Base-by-base conservation (phyloP, 2,113 vertebrate species). In the Acinonyx jubatus region DNA sequence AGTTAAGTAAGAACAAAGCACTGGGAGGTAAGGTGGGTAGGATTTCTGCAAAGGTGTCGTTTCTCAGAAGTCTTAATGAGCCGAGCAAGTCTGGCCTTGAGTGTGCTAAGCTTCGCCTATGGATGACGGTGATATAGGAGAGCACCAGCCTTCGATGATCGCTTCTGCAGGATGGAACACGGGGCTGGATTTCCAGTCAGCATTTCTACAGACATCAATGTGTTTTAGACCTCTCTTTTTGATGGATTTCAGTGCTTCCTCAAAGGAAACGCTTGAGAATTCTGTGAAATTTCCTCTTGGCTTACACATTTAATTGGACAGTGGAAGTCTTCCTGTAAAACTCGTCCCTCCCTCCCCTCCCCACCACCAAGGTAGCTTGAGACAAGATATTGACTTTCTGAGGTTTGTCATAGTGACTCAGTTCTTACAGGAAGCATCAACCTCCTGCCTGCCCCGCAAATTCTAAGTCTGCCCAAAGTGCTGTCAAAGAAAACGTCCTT, bases 191-290 rank as follows among this genome's bases (percentile, higher is more conserved):
- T 79, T 97, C 86, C 94, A n/a, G 68, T 41, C 27, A 11, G 41
- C 4, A 1, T 50, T 19, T 48, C 21, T 33, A 0, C 38, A 65
- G 52, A 86, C 86, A 68, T 12, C 9, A 16, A 3, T n/a, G 78
- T 41, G 52, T 97, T 41, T 50, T 85, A 57, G 89, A 87, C 52
- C 14, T 74, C 41, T 88, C 55, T n/a, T 94, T 92, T 80, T 92
- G 92, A 95, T 92, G 50, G 57, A 50, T 93, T 80, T 65, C 33
- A 11, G 27, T 21, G 55, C 73, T 86, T 81, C 82, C 74, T 96
- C 78, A 14, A 69, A 91, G 86, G 73, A 93, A 92, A 80, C 6
- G 7, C 29, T 96, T 57, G 25, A 48, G 82, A 76, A 71, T 38
- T 66, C 82, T 83, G 23, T 78, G 38, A 31, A 25, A 69, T 93